Percentiles rank a stretch among this genome's conserved stretches.
Conservation (phyloP, 2,888 invertebrate genomes). For the Chrysopilus asiliformis region DNA sequence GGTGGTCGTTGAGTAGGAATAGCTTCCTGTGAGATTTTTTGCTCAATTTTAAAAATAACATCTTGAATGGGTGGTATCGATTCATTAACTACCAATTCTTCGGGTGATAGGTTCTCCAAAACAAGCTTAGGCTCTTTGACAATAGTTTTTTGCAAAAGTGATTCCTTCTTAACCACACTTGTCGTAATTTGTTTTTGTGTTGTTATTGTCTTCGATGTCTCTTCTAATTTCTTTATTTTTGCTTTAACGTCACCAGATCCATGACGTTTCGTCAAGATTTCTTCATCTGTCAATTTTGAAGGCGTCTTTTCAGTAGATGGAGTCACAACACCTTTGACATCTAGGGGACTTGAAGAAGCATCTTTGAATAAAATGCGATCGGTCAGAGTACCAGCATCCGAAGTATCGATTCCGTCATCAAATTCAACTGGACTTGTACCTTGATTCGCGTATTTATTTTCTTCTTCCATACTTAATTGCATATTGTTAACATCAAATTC, state of each 20-base stretch:
- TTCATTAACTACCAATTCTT: slow-evolving; percentile 14
- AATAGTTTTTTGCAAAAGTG: neutral
- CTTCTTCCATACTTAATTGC: slow-evolving; percentile 31
- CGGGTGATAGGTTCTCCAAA: too few relatives aligned
- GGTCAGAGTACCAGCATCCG: slow-evolving; percentile 40
- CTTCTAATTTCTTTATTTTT: slow-evolving; percentile 41
- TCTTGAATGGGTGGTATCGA: slow-evolving; percentile 25
- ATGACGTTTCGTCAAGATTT: slow-evolving; percentile 27
- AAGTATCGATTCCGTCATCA: slow-evolving; percentile 37
- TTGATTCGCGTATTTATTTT: slow-evolving; percentile 35
- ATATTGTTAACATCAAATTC: slow-evolving; percentile 31
- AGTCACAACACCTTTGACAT: slow-evolving; percentile 26
- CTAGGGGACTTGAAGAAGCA: slow-evolving; percentile 40
- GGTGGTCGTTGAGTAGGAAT: too few relatives aligned
- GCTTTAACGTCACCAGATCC: slow-evolving; percentile 43
- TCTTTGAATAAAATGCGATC: slow-evolving; percentile 41
- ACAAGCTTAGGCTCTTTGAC: neutral
- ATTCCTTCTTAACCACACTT: neutral
- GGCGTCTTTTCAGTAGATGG: neutral
- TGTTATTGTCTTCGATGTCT: slow-evolving; percentile 31
- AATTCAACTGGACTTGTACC: slow-evolving; percentile 41
- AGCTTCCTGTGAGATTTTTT: slow-evolving; percentile 23
- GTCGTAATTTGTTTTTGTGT: slow-evolving; percentile 9
- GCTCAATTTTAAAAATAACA: slow-evolving; percentile 27
- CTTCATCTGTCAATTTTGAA: slow-evolving; percentile 23